phyloP scores from a whole-genome alignment of 2,888 invertebrate species.

The Oscheius sp. region DNA sequence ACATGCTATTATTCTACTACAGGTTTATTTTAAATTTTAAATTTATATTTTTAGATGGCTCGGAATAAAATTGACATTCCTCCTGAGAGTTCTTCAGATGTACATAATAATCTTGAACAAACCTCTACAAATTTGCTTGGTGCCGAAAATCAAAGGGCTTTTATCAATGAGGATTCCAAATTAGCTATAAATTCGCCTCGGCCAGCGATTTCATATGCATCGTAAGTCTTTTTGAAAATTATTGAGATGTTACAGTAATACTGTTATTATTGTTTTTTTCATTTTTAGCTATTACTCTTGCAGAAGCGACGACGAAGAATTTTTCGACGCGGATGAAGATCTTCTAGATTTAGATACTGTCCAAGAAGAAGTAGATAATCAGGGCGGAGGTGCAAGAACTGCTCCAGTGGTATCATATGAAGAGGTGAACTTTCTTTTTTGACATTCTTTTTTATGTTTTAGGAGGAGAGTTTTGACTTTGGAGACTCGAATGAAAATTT shows the following conservation, averaged over 20 bases:
- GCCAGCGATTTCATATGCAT: constrained; percentile 18
- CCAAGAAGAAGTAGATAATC: constrained; percentile 15
- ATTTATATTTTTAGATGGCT: constrained; percentile 72
- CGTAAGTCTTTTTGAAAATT: constrained; percentile 13
- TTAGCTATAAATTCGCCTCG: background rate
- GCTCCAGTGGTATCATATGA: constrained; percentile 20
- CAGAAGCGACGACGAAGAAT: constrained; percentile 75
- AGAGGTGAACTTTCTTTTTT: constrained; percentile 15
- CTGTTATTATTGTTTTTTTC: background rate
- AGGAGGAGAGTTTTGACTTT: constrained; percentile 51
- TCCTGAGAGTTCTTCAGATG: constrained; percentile 2
- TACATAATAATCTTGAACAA: background rate
- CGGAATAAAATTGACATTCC: constrained; percentile 36
- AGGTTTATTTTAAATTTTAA: constrained; percentile 24
- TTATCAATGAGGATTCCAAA: background rate
- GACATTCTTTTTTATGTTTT: background rate
- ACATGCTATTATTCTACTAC: constrained; percentile 86
- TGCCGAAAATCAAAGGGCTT: too few species aligned
- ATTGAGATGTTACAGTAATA: background rate
- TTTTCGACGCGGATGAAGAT: constrained; percentile 64
- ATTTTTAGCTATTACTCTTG: constrained; percentile 2
- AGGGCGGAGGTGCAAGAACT: background rate
- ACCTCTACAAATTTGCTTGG: background rate
- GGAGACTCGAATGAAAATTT: constrained; percentile 74
- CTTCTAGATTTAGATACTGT: constrained; percentile 49